Evolutionary conservation across 2,888 invertebrate genomes (phyloP).

Genomic region (Lithophane semibrunnea): DNA sequence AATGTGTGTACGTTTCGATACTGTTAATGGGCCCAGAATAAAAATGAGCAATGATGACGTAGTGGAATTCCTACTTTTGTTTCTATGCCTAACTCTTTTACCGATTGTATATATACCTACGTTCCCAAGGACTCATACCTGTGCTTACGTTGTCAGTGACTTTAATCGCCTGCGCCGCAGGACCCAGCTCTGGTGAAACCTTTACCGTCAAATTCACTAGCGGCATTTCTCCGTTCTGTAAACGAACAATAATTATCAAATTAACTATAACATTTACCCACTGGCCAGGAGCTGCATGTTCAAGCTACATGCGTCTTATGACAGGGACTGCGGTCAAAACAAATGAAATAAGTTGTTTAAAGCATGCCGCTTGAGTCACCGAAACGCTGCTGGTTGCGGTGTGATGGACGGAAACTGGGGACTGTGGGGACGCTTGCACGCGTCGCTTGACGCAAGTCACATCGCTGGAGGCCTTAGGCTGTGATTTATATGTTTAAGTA

Average conservation of each 20-base stretch:
- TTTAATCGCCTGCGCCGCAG: conserved; percentile 61
- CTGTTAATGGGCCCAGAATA: background rate
- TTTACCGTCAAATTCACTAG: conserved; percentile 58
- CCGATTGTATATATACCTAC: background rate
- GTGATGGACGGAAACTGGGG: background rate
- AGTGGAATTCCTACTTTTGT: background rate
- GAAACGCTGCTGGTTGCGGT: background rate
- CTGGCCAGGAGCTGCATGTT: background rate
- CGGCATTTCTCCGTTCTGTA: conserved; percentile 49
- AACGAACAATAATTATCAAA: conserved; percentile 7
- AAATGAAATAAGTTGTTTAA: background rate
- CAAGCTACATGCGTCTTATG: background rate
- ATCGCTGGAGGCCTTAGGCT: background rate
- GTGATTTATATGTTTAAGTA: background rate
- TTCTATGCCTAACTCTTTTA: background rate
- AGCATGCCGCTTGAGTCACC: background rate
- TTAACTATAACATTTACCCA: background rate
- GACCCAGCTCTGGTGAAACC: conserved; percentile 67
- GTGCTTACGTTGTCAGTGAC: conserved; percentile 63
- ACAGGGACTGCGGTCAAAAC: background rate
- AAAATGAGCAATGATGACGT: background rate
- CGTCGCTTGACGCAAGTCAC: background rate
- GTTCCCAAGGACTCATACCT: conserved; percentile 51
- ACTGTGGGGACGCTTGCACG: background rate
- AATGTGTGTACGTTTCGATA: background rate